Evolutionary conservation across 2,113 vertebrate species (phyloP).

Genomic region (Cichladusa arquata): DNA sequence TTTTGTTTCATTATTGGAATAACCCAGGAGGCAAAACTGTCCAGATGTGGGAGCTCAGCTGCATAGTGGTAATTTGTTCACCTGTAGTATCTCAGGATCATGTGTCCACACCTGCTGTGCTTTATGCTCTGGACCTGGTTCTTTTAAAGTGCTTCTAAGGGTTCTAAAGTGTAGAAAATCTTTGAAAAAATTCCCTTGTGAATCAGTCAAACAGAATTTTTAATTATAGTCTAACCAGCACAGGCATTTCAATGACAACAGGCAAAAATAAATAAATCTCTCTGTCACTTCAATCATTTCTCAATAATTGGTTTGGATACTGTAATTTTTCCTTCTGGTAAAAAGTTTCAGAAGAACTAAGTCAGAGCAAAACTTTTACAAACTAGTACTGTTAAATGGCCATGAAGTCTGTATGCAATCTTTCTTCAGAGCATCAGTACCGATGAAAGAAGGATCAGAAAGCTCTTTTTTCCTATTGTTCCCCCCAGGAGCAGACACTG

Average conservation of each 20-base stretch:
- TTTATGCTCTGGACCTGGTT: background rate
- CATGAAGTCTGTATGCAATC: background rate
- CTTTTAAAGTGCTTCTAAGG: background rate
- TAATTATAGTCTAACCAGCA: background rate
- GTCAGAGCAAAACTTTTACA: background rate
- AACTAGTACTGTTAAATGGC: background rate
- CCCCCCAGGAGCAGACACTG: background rate
- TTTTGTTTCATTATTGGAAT: background rate
- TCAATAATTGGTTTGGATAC: background rate
- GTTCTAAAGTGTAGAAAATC: background rate
- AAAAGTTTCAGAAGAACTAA: background rate
- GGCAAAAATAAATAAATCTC: background rate
- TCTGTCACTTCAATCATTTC: background rate
- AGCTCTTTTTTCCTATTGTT: background rate
- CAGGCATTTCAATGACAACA: background rate
- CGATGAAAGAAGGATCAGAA: background rate
- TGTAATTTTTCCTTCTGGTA: background rate
- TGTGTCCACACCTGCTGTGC: background rate
- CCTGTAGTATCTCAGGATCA: background rate
- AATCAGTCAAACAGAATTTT: background rate
- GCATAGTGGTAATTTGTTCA: background rate
- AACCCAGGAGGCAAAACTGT: background rate
- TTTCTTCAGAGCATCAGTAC: background rate
- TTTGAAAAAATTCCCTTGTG: background rate
- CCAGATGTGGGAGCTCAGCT: constrained; percentile 27